phyloP scores from a whole-genome alignment of 2,797 vertebrate species.

The Macropus fuliginosus region DNA sequence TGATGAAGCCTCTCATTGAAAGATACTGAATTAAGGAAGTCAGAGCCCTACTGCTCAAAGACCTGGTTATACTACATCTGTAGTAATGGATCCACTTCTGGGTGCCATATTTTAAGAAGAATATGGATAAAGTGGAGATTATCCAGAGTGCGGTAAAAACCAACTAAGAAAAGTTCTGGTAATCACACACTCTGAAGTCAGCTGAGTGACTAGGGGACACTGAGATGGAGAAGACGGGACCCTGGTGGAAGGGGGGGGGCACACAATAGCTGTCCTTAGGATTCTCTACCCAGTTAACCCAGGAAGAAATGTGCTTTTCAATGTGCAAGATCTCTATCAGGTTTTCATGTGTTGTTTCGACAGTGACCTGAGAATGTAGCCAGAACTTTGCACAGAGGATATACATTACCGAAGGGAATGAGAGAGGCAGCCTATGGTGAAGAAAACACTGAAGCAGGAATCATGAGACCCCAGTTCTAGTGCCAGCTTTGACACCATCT shows the following conservation, averaged over 20 bases:
- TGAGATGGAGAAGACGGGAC: neutral
- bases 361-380: neutral
- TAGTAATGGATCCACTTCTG: neutral
- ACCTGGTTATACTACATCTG: neutral
- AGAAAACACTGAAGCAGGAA: neutral
- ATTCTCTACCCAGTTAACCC: neutral
- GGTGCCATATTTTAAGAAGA: neutral
- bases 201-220: neutral
- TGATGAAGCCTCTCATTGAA: neutral
- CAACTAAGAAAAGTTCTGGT: neutral
- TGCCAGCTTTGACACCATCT: neutral
- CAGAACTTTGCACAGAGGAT: neutral
- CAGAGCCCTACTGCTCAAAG: neutral
- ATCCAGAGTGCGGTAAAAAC: neutral
- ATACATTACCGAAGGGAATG: neutral
- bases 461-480: accelerated
- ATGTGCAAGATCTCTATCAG: neutral
- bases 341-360: neutral
- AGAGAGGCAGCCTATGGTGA: neutral
- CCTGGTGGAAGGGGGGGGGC: too few species aligned
- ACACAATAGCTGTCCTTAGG: neutral
- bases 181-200: neutral
- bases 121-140: neutral
- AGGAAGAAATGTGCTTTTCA: neutral
- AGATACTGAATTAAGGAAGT: neutral